Evolutionary conservation across 2,113 vertebrate genomes (phyloP), one percentile per base, ranked within the genome.

Genomic region (Panurus biarmicus): DNA sequence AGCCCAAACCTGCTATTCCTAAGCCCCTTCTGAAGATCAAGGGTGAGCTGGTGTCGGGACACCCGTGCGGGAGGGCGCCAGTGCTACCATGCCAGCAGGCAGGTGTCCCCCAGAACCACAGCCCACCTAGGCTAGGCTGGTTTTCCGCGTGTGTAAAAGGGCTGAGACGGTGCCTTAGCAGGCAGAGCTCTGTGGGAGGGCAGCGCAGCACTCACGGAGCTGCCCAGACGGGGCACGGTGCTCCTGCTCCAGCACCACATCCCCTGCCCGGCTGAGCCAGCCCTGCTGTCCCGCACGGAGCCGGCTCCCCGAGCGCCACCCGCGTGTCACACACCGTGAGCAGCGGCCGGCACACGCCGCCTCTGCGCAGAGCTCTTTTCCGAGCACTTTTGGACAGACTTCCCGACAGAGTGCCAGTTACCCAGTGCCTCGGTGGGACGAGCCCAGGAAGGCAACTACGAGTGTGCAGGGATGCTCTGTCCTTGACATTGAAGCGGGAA

Each of bases 61-160:
- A 26, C 18, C 47, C 1, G 1, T 14, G 15, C 0, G 6, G n/a
- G 48, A 14, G 21, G 53, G 10, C 33, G 47, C 40, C 40, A 18
- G 58, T 13, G 50, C 47, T 14, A 5, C 18, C 48, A 1, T 3
- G 28, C 31, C 60, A 45, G 61, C 56, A 11, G 45, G 29, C 36
- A 26, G 53, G 31, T 11, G 14, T n/a, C 18, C 22, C 38, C 14
- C 71, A 10, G 42, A 26, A 24, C 14, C 11, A 2, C 31, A 42
- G 26, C 22, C 26, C 48, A 11, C 12, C 31, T 0, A 0, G 1
- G 2, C 31, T 0, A 0, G 1, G 2, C 38, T 4, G 14, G 10
- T 12, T 29, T 56, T 42, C 5, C 17, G 10, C 19, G 6, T 0
- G 7, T 9, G 12, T 7, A 1, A 8, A 47, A 28, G 29, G 26